phyloP scores from a whole-genome alignment of 92 coral and sea anemone genomes.

The Scolanthus callimorphus region DNA sequence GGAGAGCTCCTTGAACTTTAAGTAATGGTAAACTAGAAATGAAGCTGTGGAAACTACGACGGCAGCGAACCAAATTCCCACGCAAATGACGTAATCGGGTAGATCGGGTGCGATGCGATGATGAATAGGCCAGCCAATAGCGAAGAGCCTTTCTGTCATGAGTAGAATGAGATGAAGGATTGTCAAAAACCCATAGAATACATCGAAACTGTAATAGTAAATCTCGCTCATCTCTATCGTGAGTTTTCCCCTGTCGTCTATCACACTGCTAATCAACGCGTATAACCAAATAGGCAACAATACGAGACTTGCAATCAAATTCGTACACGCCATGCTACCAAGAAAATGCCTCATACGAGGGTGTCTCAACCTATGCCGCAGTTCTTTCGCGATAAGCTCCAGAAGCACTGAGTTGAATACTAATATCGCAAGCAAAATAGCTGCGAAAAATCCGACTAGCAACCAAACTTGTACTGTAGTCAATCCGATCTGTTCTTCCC shows the following conservation, averaged over 20 bases:
- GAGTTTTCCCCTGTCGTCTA: not conserved
- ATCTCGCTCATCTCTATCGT: conserved; percentile 14
- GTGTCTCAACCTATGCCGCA: conserved; percentile 20
- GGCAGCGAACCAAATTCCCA: conserved; percentile 19
- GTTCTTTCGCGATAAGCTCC: not conserved
- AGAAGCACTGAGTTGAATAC: conserved; percentile 8
- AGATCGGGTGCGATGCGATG: conserved; percentile 39
- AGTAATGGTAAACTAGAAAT: conserved; percentile 10
- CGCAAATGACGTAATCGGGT: conserved; percentile 22
- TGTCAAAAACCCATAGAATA: conserved; percentile 34
- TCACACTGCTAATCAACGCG: conserved; percentile 2
- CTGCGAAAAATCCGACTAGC: not conserved
- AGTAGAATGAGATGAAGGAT: conserved; percentile 22
- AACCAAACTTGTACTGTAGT: conserved; percentile 5
- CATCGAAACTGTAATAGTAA: conserved; percentile 34
- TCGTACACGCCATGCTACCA: conserved; percentile 19
- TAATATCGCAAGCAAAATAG: not conserved
- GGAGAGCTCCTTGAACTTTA: conserved; percentile 7
- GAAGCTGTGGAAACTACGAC: conserved; percentile 9
- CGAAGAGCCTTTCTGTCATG: conserved; percentile 34
- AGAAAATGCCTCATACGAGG: conserved; percentile 32
- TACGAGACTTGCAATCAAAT: conserved; percentile 11
- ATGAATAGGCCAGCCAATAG: conserved; percentile 41
- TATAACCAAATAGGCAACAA: conserved; percentile 25
- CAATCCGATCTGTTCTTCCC: not conserved